Evolutionary conservation across 1,140 invertebrate genomes (phyloP).

Genomic region (Ceratoteleas bidentatus): DNA sequence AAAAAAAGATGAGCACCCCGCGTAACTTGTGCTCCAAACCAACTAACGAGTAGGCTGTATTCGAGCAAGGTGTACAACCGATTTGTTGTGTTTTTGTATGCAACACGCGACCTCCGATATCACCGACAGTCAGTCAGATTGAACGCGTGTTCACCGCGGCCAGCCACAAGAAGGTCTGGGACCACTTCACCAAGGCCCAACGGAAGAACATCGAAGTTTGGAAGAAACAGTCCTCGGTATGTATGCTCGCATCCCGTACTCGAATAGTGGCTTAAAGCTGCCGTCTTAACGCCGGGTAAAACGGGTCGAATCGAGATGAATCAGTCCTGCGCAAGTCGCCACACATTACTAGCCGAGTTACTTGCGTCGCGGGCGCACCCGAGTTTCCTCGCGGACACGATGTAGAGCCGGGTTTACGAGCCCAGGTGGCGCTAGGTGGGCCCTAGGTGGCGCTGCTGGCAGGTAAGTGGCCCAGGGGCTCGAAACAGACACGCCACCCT

Average conservation of each 20-base stretch:
- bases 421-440: too few relatives aligned
- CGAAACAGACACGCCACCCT: too few relatives aligned
- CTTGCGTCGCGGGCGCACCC: not conserved
- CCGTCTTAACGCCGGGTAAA: conserved; percentile 44
- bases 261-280: conserved; percentile 66
- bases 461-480: too few relatives aligned
- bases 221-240: conserved; percentile 98
- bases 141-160: conserved; percentile 96
- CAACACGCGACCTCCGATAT: conserved; percentile 79
- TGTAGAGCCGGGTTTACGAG: too few relatives aligned
- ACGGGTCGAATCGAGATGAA: not conserved
- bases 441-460: too few relatives aligned
- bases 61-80: conserved; percentile 80
- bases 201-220: conserved; percentile 98
- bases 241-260: conserved; percentile 81
- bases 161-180: conserved; percentile 98
- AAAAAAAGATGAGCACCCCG: too few relatives aligned
- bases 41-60: not conserved
- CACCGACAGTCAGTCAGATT: conserved; percentile 96
- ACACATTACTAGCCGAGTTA: not conserved
- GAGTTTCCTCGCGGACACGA: not conserved
- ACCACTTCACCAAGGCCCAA: conserved; percentile 99
- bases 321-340: too few relatives aligned
- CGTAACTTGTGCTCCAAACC: too few relatives aligned
- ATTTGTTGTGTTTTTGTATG: conserved; percentile 82